Percentiles rank a stretch among this genome's conserved stretches.
These are phyloP conservation scores for Falco peregrinus DNA, from an alignment of 2,797 vertebrate species.

Conservation along the genomic window DNA sequence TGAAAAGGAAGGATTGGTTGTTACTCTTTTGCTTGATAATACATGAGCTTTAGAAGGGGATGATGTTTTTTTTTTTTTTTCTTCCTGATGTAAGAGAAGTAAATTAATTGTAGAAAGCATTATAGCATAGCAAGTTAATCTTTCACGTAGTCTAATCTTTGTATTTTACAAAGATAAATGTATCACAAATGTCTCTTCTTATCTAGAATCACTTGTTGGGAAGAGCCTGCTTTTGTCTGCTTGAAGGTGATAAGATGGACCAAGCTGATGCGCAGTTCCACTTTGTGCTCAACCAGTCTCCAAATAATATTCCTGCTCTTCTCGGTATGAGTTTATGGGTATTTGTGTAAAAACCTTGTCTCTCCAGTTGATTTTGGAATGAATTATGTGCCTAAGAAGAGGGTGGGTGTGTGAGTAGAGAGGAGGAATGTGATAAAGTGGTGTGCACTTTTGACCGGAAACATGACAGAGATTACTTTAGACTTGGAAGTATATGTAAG, in stretches of 20 bases:
- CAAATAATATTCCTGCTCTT: slow-evolving; percentile 98
- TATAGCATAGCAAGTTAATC: not conserved
- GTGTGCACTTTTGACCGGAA: not conserved
- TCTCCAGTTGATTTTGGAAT: not conserved
- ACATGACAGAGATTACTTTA: not conserved
- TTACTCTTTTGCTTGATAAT: not conserved
- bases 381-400: not conserved
- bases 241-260: slow-evolving; percentile 99
- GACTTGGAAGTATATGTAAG: not conserved
- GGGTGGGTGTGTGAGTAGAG: not conserved
- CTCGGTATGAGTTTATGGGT: slow-evolving; percentile 80
- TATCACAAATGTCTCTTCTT: not conserved
- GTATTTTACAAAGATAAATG: not conserved
- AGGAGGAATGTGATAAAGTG: not conserved
- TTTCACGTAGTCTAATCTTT: not conserved
- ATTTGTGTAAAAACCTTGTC: not conserved
- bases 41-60: not conserved
- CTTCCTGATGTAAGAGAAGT: not conserved
- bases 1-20: not conserved
- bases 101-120: not conserved
- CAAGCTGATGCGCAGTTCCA: slow-evolving; percentile 99
- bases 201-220: slow-evolving; percentile 96
- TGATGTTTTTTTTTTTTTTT: not conserved
- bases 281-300: slow-evolving; percentile 98
- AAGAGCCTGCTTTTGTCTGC: slow-evolving; percentile 97